Evolutionary conservation across 2,888 invertebrate genomes (phyloP).

Genomic region (Cerceris ruficornis): DNA sequence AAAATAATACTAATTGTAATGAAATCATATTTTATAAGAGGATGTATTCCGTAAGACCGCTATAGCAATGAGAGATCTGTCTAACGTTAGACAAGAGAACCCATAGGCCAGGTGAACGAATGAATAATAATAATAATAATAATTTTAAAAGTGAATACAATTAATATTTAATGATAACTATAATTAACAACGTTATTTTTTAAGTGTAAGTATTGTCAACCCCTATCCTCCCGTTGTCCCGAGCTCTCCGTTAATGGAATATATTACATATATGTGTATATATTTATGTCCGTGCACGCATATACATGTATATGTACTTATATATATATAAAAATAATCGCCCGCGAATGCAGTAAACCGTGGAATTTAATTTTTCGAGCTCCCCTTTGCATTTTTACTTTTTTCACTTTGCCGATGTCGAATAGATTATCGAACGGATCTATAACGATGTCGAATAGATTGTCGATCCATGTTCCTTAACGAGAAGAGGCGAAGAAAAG

Average conservation of each 20-base stretch:
- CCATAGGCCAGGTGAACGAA: slow-evolving; percentile 73
- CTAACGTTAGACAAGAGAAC: slow-evolving; percentile 48
- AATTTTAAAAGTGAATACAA: slow-evolving; percentile 65
- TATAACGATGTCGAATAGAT: slow-evolving; percentile 6
- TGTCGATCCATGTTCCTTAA: slow-evolving; percentile 9
- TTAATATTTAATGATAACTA: slow-evolving; percentile 71
- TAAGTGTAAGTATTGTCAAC: slow-evolving; percentile 75
- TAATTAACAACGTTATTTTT: slow-evolving; percentile 77
- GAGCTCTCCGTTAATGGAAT: slow-evolving; percentile 41
- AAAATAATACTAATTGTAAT: slow-evolving; percentile 68
- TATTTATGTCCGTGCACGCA: slow-evolving; percentile 71
- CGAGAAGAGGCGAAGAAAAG: neutral
- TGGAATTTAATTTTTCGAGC: slow-evolving; percentile 16
- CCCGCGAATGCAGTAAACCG: slow-evolving; percentile 57
- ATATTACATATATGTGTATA: slow-evolving; percentile 70
- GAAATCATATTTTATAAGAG: slow-evolving; percentile 79
- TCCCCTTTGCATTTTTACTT: neutral
- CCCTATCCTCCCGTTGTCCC: slow-evolving; percentile 2
- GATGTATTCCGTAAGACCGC: slow-evolving; percentile 70
- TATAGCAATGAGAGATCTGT: slow-evolving; percentile 67
- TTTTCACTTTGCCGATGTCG: slow-evolving; percentile 6
- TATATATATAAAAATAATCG: slow-evolving; percentile 39
- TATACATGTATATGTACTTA: slow-evolving; percentile 47
- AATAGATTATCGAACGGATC: neutral
- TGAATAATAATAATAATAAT: slow-evolving; percentile 63